Base-by-base conservation (phyloP, 2,113 vertebrate genomes). In the Sinocyclocheilus maitianheensis region DNA sequence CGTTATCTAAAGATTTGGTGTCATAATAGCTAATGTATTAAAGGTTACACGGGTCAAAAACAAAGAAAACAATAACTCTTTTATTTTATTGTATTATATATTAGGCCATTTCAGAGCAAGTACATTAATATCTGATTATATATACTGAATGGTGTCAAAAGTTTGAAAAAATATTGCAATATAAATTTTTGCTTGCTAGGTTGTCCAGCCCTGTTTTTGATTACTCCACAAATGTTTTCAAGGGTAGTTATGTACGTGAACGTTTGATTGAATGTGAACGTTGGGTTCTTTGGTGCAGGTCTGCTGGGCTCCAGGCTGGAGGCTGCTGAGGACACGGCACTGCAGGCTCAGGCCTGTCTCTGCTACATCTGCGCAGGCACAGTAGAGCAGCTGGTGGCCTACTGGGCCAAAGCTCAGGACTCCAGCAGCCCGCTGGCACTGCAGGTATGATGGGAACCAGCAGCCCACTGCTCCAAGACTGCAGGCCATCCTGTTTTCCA, bases 281-380 rank as follows among this genome's bases (percentile, higher is more conserved):
- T 37, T 37, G 30, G 63, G 4, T 18, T 18, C 3, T 3, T 2
- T 37, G 12, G 11, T 34, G 5, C 82, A 99, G 98, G 97, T 90
- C 92, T 97, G 5, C 92, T 99, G 48, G 98, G 98, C 8, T 91
- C 90, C 85, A 94, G 98, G 48, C 94, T 99, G 91, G 97, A 99
- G 88, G 94, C 83, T 0, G 94, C 97, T 74, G 95, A 95, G 1
- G 97, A 97, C 6, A 84, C 40, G 3, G 43, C 93, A 10, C 94
- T 99, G 72, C 96, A 95, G 89, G 93, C 94, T 0, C 97, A 99
- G 82, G 98, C 98, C 1, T 98, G 97, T 91, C 95, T 99, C 82
- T 99, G 97, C 86, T 99, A 98, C 84, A 98, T 99, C 86, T 99
- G 98, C 84, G 97, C 98, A 0, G 98, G 98, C 37, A 97, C 97